Base-by-base conservation (phyloP, 2,888 invertebrate species). In the Achlya flavicornis region DNA sequence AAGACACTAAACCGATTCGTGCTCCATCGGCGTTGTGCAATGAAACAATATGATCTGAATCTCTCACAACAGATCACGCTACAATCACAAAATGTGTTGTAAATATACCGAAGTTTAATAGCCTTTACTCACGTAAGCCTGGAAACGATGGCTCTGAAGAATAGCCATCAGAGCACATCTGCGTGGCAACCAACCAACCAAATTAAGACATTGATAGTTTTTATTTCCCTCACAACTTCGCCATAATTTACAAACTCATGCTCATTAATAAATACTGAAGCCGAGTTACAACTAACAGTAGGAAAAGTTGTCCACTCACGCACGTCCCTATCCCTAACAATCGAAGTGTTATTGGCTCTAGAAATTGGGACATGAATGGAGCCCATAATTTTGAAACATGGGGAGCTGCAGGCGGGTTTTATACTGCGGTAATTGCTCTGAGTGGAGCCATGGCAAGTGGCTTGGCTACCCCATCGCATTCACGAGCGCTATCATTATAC, bases 1-100 rank as follows among this genome's bases (percentile, higher is more conserved):
- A 53, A 53, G 16, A 53, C 19, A 16, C 53, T 53, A 53, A 53
- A n/a, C 53, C 19, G 19, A 53, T 53, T 53, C 53, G 53, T 19
- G 53, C 19, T 53, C 53, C 53, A 53, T 53, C 53, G 48, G 16
- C 53, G 7, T 53, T 53, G 53, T 53, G 53, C 48, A 48, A 48
- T 48, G 16, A 53, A 19, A 53, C 53, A 19, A 53, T 53, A 19
- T 10, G 53, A 53, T 53, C 53, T 19, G n/a, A 53, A 53, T 53
- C 53, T 19, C 53, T 16, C 16, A 19, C 16, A 19, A 3, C 53
- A 10, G 53, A 53, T 53, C 53, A 53, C 19, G 53, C 19, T 19
- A 53, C 16, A 16, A 53, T 53, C 53, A 53, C 19, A 53, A 53
- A 53, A 53, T 19, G 53, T 53, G 53, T 19, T 19, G 53, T 19